Evolutionary conservation across 35 echinoderm and acorn worm species (phyloP), one percentile per base, ranked within the genome.

Genomic region (Antedon bifida): DNA sequence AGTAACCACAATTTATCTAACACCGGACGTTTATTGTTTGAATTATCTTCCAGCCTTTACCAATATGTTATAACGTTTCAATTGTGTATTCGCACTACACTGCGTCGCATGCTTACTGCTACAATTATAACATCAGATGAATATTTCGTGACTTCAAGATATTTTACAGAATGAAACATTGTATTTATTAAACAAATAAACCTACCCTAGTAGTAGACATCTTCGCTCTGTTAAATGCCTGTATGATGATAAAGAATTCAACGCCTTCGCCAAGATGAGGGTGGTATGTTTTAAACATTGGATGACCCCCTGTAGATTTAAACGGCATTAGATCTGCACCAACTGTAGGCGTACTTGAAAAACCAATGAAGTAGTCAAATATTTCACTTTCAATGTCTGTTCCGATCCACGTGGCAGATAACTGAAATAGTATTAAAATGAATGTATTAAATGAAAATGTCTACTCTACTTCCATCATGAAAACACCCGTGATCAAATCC

Each of bases 191-290:
- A n/a, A n/a, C n/a, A n/a, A n/a, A n/a, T n/a, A n/a, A n/a, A n/a
- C 78, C 36, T 77, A 88, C 86, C 79, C 34, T 88, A 11, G 45
- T 75, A 17, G 35, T 44, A 75, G 74, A 82, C 35, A 88, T 16
- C n/a, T 88, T 55, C 23, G 86, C 86, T 75, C 75, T 82, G 35
- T 88, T 88, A 28, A 82, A 46, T 11, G 80, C 86, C 34, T 82
- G 82, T 23, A 88, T 21, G 3, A 77, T 44, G 28, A 88, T 28
- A 45, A 75, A 82, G 46, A 88, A 74, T 36, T 82, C 36, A 19
- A 77, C 36, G 28, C 86, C 74, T 14, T 88, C 45, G 12, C n/a
- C 75, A 29, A 88, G 64, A 14, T 83, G 19, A 34, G 86, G 86
- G 74, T 88, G 86, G 39, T 83, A 88, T 38, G 81, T 88, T 30